These are phyloP conservation scores for Temnothorax curvispinosus DNA, from an alignment of 1,140 invertebrate species.

Conservation along the genomic window DNA sequence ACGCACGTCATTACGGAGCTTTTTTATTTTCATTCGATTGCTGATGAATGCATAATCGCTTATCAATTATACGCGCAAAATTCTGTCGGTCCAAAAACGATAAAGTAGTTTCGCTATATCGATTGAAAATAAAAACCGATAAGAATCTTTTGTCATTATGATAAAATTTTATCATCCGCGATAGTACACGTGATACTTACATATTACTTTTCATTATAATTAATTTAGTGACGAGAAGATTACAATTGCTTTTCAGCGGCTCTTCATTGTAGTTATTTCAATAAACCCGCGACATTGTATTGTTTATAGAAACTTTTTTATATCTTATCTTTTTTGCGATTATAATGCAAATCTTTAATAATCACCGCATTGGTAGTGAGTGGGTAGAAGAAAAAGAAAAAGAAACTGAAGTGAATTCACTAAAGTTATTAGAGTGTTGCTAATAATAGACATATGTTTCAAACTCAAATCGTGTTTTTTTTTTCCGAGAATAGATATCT, in stretches of 20 bases:
- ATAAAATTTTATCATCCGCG: neutral
- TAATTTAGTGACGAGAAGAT: no score
- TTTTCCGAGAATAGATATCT: neutral
- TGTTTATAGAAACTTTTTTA: neutral
- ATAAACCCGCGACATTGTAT: neutral
- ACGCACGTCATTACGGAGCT: neutral
- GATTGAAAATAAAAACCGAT: neutral
- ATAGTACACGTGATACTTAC: no score
- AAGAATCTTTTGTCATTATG: conserved; percentile 5
- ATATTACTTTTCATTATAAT: neutral
- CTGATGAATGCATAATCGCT: neutral
- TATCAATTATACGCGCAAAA: neutral
- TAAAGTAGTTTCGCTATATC: neutral
- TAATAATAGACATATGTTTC: neutral
- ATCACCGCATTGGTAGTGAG: neutral
- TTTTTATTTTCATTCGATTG: conserved; percentile 58
- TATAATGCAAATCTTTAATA: neutral
- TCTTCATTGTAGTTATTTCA: neutral
- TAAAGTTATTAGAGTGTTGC: neutral
- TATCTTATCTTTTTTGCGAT: neutral
- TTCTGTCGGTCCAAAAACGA: neutral
- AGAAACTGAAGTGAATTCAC: neutral
- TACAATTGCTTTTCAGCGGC: no score
- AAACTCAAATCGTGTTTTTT: neutral
- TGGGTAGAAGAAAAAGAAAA: neutral